Conservation (phyloP, 2,113 vertebrate genomes). For the Centropus bengalensis region DNA sequence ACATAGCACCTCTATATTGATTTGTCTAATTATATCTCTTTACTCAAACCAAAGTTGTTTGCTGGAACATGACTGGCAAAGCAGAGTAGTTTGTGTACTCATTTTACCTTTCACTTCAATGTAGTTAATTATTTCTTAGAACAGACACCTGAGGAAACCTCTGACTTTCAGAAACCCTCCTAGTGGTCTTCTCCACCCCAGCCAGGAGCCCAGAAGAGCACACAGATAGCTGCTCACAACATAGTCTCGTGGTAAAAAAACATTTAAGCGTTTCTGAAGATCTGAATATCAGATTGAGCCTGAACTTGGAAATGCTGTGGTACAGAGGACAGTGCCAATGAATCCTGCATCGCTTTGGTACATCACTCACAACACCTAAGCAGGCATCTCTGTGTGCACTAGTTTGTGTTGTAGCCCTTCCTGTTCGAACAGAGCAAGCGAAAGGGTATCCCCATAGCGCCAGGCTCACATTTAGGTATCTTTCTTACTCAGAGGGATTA, state of each 20-base stretch:
- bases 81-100: neutral
- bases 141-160: neutral
- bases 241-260: neutral
- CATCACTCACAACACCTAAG: neutral
- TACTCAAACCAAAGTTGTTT: neutral
- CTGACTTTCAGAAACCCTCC: neutral
- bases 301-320: neutral
- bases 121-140: neutral
- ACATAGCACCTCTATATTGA: neutral
- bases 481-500: neutral
- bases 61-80: neutral
- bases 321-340: neutral
- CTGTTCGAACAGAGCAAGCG: neutral
- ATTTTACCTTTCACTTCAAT: neutral
- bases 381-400: neutral
- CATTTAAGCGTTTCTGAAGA: neutral
- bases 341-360: neutral
- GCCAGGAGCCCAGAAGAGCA: neutral
- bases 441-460: neutral
- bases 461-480: no score
- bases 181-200: neutral
- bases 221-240: neutral
- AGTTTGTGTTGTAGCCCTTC: neutral
- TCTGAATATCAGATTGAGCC: neutral
- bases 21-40: slow-evolving; percentile 2